phyloP scores from a whole-genome alignment of 2,797 vertebrate species.

The Scleropages formosus region DNA sequence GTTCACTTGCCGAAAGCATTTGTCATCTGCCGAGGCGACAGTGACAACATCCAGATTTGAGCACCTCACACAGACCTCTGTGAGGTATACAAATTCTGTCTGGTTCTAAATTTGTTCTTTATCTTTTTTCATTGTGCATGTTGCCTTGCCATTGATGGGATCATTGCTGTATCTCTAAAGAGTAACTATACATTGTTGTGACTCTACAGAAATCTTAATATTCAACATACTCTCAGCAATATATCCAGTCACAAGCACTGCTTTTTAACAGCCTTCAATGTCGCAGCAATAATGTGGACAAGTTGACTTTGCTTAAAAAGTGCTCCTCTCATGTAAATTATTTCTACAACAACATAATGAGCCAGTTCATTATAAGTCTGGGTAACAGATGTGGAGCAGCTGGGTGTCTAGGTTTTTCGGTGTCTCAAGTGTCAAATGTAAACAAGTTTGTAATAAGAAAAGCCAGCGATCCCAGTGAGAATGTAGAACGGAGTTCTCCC shows the following conservation, averaged over 20 bases:
- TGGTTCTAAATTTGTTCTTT: not conserved
- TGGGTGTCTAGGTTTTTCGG: conserved; percentile 27
- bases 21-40: not conserved
- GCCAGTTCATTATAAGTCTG: not conserved
- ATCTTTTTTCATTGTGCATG: not conserved
- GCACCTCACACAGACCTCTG: not conserved
- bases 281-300: not conserved
- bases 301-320: not conserved
- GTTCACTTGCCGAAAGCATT: not conserved
- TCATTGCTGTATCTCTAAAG: too few species aligned
- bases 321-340: not conserved
- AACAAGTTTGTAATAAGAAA: conserved; percentile 15
- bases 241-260: too few species aligned
- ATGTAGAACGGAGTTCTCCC: not conserved
- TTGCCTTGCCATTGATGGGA: not conserved
- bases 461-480: conserved; percentile 26
- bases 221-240: too few species aligned
- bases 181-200: too few species aligned
- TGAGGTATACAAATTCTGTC: not conserved
- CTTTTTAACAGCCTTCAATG: too few species aligned
- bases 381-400: conserved; percentile 20
- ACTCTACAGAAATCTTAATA: too few species aligned
- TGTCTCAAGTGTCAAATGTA: conserved; percentile 22
- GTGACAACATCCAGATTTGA: conserved; percentile 12
- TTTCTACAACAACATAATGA: not conserved